Conservation (phyloP, 2,888 invertebrate genomes). For the Formica aserva region DNA sequence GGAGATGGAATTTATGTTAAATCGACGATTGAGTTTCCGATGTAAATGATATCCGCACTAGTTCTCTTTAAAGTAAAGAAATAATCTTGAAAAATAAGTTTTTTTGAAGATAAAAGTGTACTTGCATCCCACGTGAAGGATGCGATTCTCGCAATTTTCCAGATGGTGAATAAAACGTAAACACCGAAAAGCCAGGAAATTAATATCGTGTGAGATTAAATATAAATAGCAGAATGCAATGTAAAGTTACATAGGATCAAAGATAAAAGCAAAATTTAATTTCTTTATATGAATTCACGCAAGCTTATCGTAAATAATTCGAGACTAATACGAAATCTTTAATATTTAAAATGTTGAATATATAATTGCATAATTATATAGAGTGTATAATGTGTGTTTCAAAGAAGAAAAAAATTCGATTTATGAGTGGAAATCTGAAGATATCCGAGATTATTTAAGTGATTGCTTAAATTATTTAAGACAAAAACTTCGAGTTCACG, state of each 20-base stretch:
- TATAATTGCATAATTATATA: too few relatives aligned
- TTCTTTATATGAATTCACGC: not conserved
- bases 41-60: conserved; percentile 39
- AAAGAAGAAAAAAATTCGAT: not conserved
- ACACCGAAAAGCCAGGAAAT: not conserved
- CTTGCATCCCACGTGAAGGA: not conserved
- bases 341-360: not conserved
- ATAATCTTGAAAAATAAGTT: conserved; percentile 15
- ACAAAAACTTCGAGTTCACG: not conserved
- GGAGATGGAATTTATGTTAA: conserved; percentile 56
- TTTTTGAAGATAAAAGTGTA: not conserved
- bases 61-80: not conserved
- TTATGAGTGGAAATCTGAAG: not conserved
- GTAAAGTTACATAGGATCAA: not conserved
- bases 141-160: conserved; percentile 34
- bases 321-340: not conserved
- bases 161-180: conserved; percentile 5
- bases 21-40: not conserved
- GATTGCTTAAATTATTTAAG: not conserved
- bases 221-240: not conserved
- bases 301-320: not conserved
- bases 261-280: conserved; percentile 15
- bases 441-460: not conserved
- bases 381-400: not conserved
- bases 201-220: conserved; percentile 17